Conservation (phyloP, 1,140 invertebrate species). For the Lordiphosa clarofinis region DNA sequence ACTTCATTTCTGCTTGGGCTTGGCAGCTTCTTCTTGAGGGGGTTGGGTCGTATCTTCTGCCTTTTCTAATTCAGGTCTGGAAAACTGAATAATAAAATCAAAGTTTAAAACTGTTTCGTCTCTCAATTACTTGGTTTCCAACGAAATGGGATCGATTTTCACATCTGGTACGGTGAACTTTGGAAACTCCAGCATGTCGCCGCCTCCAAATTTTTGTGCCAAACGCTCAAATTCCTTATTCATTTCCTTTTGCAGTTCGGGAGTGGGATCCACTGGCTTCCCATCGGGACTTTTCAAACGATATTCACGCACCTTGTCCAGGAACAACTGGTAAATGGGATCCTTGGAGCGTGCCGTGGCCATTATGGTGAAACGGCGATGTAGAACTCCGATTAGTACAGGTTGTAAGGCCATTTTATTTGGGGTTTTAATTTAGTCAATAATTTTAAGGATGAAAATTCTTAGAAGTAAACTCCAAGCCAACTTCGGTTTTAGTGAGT, state of each 20-base stretch:
- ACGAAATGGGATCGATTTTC: slow-evolving; percentile 26
- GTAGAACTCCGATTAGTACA: background rate
- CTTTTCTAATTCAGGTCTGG: too few species aligned
- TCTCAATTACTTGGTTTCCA: background rate
- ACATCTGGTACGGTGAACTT: slow-evolving; percentile 27
- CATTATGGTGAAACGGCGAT: background rate
- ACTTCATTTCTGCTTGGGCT: background rate
- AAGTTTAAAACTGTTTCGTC: too few species aligned
- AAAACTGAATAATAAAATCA: too few species aligned
- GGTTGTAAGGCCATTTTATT: background rate
- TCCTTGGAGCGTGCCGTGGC: slow-evolving; percentile 2
- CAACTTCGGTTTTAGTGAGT: too few species aligned
- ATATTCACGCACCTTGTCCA: slow-evolving; percentile 31
- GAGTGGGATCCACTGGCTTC: slow-evolving; percentile 22
- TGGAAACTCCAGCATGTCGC: slow-evolving; percentile 21
- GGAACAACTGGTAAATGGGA: slow-evolving; percentile 17
- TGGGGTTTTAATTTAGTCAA: too few species aligned
- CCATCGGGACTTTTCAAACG: slow-evolving; percentile 26
- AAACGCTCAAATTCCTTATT: slow-evolving; percentile 7
- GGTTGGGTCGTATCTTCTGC: background rate
- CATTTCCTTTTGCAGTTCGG: slow-evolving; percentile 20
- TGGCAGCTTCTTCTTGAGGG: too few species aligned
- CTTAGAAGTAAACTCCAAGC: too few species aligned
- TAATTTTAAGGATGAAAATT: too few species aligned
- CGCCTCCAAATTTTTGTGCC: slow-evolving; percentile 17